These are phyloP conservation scores for Gymnothorax javanicus DNA, from an alignment of 2,797 vertebrate species.

Conservation along the genomic window DNA sequence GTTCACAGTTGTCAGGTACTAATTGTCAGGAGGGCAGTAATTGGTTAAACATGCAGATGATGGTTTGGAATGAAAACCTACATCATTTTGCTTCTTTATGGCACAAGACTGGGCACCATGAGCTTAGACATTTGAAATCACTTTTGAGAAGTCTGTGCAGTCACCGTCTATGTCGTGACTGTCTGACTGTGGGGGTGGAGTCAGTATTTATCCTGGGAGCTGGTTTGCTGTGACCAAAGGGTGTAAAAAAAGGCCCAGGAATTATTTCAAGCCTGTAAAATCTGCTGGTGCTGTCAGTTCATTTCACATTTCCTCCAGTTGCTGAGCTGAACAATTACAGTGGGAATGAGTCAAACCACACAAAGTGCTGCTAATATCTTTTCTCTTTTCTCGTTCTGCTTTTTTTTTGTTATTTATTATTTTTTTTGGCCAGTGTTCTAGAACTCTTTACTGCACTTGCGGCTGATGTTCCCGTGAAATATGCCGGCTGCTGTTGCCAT, in stretches of 20 bases:
- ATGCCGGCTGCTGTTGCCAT: slow-evolving; percentile 31
- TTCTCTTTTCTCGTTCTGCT: neutral
- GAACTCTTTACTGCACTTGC: slow-evolving; percentile 7
- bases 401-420: no score
- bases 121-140: neutral
- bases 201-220: neutral
- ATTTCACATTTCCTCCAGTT: neutral
- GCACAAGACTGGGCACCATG: no score
- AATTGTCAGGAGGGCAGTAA: no score
- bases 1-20: no score
- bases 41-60: no score
- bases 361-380: neutral
- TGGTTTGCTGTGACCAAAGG: no score
- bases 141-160: neutral
- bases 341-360: neutral
- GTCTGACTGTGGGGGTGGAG: no score
- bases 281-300: neutral
- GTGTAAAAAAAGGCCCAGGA: no score
- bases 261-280: no score
- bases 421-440: slow-evolving; percentile 3
- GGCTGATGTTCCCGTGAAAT: slow-evolving; percentile 12
- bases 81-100: no score
- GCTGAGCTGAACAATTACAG: neutral
- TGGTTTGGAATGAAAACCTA: no score
- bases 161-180: neutral